These are phyloP conservation scores for Maconellicoccus hirsutus DNA, from an alignment of 1,140 invertebrate species.

Conservation along the genomic window DNA sequence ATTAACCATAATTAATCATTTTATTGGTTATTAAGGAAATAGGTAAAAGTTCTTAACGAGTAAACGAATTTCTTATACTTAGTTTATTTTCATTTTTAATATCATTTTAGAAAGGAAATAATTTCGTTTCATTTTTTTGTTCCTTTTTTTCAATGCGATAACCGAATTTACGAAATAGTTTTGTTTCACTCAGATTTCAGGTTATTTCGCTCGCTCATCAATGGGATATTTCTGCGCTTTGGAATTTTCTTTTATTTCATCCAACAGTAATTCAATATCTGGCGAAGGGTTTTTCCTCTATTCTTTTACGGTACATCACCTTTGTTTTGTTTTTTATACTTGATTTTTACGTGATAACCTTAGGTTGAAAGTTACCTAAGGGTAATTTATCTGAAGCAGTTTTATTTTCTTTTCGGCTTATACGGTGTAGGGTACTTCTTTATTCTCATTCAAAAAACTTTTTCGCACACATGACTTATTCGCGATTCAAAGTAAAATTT, in stretches of 20 bases:
- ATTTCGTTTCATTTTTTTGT: background rate
- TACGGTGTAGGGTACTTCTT: background rate
- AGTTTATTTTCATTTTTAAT: background rate
- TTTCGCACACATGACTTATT: background rate
- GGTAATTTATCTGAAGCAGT: slow-evolving; percentile 1
- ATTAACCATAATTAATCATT: too few relatives aligned
- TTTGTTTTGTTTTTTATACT: background rate
- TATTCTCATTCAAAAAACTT: background rate
- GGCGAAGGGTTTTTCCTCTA: background rate
- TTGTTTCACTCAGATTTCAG: background rate
- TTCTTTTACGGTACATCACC: slow-evolving; percentile 7
- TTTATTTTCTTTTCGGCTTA: background rate
- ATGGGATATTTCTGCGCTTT: background rate
- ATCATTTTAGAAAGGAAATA: background rate
- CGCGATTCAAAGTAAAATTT: background rate
- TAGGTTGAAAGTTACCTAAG: background rate
- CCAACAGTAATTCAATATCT: slow-evolving; percentile 4
- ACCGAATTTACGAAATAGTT: background rate
- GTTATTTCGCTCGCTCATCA: background rate
- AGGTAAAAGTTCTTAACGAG: too few relatives aligned
- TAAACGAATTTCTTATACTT: too few relatives aligned
- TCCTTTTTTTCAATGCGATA: background rate
- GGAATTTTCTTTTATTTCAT: background rate
- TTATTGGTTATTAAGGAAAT: too few relatives aligned
- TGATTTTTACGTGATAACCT: background rate